Percentiles rank a stretch among this genome's conserved stretches.
Evolutionary conservation across 2,797 vertebrate genomes (phyloP).

Genomic region (Rhynchotus rufescens): DNA sequence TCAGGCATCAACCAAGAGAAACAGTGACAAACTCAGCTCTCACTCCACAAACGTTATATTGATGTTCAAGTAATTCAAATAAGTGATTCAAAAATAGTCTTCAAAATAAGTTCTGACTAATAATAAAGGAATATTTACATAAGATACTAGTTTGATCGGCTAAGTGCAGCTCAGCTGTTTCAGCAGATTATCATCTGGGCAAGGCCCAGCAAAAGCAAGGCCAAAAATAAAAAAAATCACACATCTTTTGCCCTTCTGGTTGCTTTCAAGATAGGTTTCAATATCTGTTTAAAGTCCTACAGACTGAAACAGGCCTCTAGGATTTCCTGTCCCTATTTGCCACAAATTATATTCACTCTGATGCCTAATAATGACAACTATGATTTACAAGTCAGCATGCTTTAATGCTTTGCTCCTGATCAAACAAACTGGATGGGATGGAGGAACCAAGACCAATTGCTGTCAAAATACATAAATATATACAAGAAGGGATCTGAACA

Average conservation of each 20-base stretch:
- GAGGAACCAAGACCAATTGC: slow-evolving; percentile 14
- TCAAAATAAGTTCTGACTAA: neutral
- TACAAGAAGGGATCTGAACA: neutral
- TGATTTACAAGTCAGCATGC: neutral
- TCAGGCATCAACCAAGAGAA: neutral
- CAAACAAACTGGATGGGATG: neutral
- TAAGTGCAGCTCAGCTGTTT: neutral
- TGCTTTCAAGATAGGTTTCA: neutral
- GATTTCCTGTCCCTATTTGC: neutral
- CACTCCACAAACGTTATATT: neutral
- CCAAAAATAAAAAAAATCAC: neutral
- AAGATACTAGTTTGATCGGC: neutral
- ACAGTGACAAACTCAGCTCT: neutral
- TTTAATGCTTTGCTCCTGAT: slow-evolving; percentile 8
- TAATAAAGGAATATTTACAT: neutral
- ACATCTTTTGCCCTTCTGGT: neutral
- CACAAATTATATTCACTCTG: slow-evolving; percentile 1
- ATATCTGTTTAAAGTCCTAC: neutral
- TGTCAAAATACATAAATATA: slow-evolving; percentile 35
- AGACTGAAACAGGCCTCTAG: slow-evolving; percentile 6
- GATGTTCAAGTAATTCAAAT: no score
- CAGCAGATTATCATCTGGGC: neutral
- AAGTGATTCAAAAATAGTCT: neutral
- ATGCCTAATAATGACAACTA: neutral
- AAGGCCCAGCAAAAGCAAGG: neutral